phyloP scores from a whole-genome alignment of 1,140 invertebrate genomes.

The Trichoplusia ni region DNA sequence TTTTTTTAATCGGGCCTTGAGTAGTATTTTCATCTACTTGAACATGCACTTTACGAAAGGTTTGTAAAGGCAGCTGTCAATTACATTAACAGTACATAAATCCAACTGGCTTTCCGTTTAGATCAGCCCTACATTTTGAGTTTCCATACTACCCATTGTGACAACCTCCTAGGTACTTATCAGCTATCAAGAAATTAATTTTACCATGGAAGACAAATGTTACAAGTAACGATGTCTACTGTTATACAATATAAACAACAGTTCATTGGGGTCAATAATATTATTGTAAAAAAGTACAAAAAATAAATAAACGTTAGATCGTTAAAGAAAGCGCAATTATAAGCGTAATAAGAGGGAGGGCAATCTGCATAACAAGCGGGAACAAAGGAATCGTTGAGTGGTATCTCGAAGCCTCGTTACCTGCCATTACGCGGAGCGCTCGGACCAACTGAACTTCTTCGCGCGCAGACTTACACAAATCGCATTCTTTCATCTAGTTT shows the following conservation, averaged over 20 bases:
- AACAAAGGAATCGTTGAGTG: constrained; percentile 41
- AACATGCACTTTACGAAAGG: too few species aligned
- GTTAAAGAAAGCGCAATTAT: constrained; percentile 43
- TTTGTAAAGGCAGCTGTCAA: constrained; percentile 3
- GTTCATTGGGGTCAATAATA: background rate
- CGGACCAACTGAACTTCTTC: background rate
- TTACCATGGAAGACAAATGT: too few species aligned
- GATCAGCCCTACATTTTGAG: too few species aligned
- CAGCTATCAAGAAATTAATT: too few species aligned
- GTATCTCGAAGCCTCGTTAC: constrained; percentile 40
- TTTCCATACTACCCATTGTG: too few species aligned
- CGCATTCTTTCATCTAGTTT: constrained; percentile 2
- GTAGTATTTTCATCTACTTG: constrained; percentile 1
- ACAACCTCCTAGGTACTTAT: too few species aligned
- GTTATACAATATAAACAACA: constrained; percentile 6
- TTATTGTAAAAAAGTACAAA: too few species aligned
- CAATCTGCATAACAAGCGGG: constrained; percentile 44
- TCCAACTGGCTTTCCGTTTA: background rate
- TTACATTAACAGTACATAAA: background rate
- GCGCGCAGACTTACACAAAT: background rate
- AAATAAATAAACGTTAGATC: constrained; percentile 34
- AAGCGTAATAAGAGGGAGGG: constrained; percentile 40
- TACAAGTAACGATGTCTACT: too few species aligned
- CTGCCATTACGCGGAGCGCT: constrained; percentile 36
- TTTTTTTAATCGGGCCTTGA: constrained; percentile 26